phyloP scores from a whole-genome alignment of 1,140 invertebrate genomes.

The Manduca sexta region DNA sequence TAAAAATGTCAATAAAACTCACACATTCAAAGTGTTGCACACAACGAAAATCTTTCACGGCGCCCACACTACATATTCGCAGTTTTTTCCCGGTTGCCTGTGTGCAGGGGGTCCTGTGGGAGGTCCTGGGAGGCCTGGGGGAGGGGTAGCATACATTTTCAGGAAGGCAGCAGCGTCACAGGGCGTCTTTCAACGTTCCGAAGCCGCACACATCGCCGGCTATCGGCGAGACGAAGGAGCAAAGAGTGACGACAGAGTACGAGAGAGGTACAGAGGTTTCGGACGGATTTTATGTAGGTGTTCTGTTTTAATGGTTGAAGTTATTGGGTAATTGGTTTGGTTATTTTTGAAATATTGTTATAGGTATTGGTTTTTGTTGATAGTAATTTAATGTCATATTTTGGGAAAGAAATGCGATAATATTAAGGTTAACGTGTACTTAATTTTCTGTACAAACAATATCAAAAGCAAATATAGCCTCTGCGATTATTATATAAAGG shows the following conservation, averaged over 20 bases:
- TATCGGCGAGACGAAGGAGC: slow-evolving; percentile 68
- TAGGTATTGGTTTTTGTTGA: no score
- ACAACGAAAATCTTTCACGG: slow-evolving; percentile 51
- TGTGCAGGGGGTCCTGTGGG: slow-evolving; percentile 29
- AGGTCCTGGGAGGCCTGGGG: slow-evolving; percentile 19
- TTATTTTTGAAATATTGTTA: no score
- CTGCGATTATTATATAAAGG: no score
- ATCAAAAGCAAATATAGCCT: no score
- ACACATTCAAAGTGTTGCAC: slow-evolving; percentile 12
- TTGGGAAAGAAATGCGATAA: no score
- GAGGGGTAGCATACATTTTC: slow-evolving; percentile 53
- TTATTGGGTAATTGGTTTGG: no score
- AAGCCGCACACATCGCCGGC: slow-evolving; percentile 61
- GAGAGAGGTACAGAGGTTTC: background rate
- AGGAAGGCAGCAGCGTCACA: slow-evolving; percentile 60
- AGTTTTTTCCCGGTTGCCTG: slow-evolving; percentile 44
- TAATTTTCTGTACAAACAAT: no score
- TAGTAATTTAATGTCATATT: no score
- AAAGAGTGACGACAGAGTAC: slow-evolving; percentile 47
- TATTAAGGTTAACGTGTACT: no score
- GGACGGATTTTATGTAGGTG: no score
- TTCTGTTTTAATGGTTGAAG: no score
- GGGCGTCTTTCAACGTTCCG: slow-evolving; percentile 66
- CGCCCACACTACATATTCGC: slow-evolving; percentile 32
- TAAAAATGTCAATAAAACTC: slow-evolving; percentile 66